These are phyloP conservation scores for Chaenodraco wilsoni DNA, from an alignment of 2,797 vertebrate species.

Conservation along the genomic window DNA sequence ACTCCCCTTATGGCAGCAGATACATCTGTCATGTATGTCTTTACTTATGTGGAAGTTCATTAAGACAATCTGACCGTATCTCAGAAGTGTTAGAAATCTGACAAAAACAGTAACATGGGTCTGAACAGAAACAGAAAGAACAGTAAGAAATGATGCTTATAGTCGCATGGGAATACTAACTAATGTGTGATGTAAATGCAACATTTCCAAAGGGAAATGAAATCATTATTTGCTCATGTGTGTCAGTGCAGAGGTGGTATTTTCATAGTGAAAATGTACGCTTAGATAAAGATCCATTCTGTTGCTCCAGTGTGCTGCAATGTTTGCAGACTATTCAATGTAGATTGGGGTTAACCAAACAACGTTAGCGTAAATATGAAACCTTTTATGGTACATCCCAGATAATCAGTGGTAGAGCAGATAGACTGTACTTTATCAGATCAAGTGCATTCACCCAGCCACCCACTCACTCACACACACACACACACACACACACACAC, in stretches of 20 bases:
- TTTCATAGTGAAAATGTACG: not conserved
- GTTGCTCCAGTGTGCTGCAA: constrained; percentile 2
- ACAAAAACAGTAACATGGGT: not conserved
- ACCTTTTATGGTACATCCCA: constrained; percentile 41
- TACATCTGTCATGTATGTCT: constrained; percentile 5
- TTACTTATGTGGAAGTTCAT: constrained; percentile 4
- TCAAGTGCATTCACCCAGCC: constrained; percentile 51
- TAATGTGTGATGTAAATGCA: constrained; percentile 2
- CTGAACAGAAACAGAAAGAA: not conserved
- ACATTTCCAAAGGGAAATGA: not conserved
- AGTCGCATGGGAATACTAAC: not conserved
- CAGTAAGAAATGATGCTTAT: not conserved
- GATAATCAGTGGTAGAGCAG: constrained; percentile 46
- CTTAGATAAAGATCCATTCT: not conserved
- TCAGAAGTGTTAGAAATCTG: not conserved
- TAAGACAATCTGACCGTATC: not conserved
- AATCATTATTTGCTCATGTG: not conserved
- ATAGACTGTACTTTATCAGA: constrained; percentile 64
- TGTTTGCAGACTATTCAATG: not conserved
- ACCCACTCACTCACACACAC: constrained; percentile 14
- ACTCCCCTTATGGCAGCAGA: constrained; percentile 3
- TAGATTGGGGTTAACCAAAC: constrained; percentile 5
- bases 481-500: constrained; percentile 31
- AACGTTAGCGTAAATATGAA: constrained; percentile 8
- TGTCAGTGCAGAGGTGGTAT: not conserved